Percentiles rank a stretch among this genome's conserved stretches.
Conservation (phyloP, 2,888 invertebrate genomes). For the Amiota minor region DNA sequence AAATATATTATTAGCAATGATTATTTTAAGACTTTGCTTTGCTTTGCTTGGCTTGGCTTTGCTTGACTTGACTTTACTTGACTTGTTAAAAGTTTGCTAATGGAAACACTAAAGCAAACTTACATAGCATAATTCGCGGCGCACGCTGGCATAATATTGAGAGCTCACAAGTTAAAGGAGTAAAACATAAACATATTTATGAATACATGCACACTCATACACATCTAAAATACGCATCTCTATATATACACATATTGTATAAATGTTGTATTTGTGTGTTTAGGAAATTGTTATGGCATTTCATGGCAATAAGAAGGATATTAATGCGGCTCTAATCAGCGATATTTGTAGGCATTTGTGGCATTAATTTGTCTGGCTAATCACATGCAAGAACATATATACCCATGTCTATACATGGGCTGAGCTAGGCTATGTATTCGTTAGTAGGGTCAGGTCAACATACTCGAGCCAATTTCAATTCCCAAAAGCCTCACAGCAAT, state of each 20-base stretch:
- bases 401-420: background rate
- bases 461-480: constrained; percentile 2
- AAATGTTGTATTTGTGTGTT: too few species aligned
- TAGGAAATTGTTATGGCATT: too few species aligned
- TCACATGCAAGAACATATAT: background rate
- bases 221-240: too few species aligned
- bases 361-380: constrained; percentile 3
- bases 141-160: background rate
- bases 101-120: constrained; percentile 26
- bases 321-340: too few species aligned
- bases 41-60: background rate
- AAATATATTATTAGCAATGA: constrained; percentile 39
- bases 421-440: too few species aligned
- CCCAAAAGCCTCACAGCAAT: constrained; percentile 9
- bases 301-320: too few species aligned
- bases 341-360: too few species aligned
- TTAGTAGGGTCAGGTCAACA: background rate
- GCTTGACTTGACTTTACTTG: too few species aligned
- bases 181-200: background rate
- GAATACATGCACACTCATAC: too few species aligned
- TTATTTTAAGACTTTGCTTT: constrained; percentile 25
- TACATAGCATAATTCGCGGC: too few species aligned
- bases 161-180: background rate
- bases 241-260: too few species aligned
- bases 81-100: constrained; percentile 34